A percentile compares a stretch with the other conserved stretches of the same genome.
Evolutionary conservation across 2,113 vertebrate species (phyloP).

Genomic region (Mesitornis unicolor): DNA sequence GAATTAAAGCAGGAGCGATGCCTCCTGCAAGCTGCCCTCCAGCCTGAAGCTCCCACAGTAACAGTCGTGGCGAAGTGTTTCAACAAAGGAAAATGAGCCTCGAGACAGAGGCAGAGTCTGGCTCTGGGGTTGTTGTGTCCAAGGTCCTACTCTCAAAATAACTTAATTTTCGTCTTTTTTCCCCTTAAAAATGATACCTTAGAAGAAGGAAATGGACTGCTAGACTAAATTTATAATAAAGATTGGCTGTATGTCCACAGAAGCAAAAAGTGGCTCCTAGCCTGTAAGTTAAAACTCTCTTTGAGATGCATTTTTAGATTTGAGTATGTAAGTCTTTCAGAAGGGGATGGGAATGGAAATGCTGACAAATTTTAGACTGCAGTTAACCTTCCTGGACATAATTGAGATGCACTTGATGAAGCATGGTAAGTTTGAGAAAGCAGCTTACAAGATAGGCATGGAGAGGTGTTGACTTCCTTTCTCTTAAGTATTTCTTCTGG

Average conservation of each 20-base stretch:
- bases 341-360: background rate
- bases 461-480: background rate
- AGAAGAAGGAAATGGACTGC: background rate
- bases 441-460: background rate
- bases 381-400: background rate
- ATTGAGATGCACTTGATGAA: background rate
- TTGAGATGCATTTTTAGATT: background rate
- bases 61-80: background rate
- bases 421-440: background rate
- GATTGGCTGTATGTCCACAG: background rate
- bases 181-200: background rate
- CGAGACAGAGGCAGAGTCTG: background rate
- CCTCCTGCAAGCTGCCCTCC: background rate
- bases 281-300: background rate
- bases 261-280: background rate
- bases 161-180: background rate
- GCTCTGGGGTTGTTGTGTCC: background rate
- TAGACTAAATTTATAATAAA: background rate
- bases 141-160: background rate
- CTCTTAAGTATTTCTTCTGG: background rate
- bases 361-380: background rate
- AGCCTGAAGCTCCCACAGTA: background rate
- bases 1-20: background rate
- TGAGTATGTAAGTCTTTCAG: background rate
- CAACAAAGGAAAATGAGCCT: background rate